phyloP scores from a whole-genome alignment of 2,797 vertebrate genomes.

The Zenarchopterus dispar region DNA sequence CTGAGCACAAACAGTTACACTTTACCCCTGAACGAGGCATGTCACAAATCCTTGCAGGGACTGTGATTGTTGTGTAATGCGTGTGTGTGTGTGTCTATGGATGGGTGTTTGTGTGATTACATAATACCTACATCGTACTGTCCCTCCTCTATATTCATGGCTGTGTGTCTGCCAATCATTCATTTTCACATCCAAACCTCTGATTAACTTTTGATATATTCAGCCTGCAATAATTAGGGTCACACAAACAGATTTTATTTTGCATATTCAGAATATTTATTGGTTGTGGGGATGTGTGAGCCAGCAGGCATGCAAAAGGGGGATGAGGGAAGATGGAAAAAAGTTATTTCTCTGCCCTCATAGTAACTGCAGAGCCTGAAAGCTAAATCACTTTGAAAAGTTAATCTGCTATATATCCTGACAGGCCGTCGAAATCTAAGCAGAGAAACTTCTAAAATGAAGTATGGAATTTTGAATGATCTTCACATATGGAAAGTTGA shows the following conservation, averaged over 20 bases:
- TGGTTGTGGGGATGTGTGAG: slow-evolving; percentile 33
- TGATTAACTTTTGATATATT: slow-evolving; percentile 49
- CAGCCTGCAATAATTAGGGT: slow-evolving; percentile 11
- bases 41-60: slow-evolving; percentile 19
- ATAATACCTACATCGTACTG: slow-evolving; percentile 4
- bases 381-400: slow-evolving; percentile 75
- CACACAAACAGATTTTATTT: slow-evolving; percentile 36
- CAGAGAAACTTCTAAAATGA: slow-evolving; percentile 70
- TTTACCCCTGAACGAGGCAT: slow-evolving; percentile 23
- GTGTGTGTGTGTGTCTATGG: not conserved
- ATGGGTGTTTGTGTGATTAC: slow-evolving; percentile 1
- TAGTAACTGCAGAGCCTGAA: slow-evolving; percentile 49
- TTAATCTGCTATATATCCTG: slow-evolving; percentile 77
- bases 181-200: slow-evolving; percentile 25
- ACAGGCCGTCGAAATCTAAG: slow-evolving; percentile 62
- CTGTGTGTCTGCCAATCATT: slow-evolving; percentile 29
- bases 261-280: slow-evolving; percentile 38
- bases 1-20: slow-evolving; percentile 14
- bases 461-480: slow-evolving; percentile 66
- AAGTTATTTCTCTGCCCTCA: slow-evolving; percentile 38
- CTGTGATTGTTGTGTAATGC: slow-evolving; percentile 6
- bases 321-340: slow-evolving; percentile 19
- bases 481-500: slow-evolving; percentile 7
- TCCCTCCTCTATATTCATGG: slow-evolving; percentile 19
- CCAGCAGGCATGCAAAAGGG: slow-evolving; percentile 9